These are phyloP conservation scores for Aphyosemion australe DNA, from an alignment of 2,113 vertebrate genomes.

Conservation along the genomic window DNA sequence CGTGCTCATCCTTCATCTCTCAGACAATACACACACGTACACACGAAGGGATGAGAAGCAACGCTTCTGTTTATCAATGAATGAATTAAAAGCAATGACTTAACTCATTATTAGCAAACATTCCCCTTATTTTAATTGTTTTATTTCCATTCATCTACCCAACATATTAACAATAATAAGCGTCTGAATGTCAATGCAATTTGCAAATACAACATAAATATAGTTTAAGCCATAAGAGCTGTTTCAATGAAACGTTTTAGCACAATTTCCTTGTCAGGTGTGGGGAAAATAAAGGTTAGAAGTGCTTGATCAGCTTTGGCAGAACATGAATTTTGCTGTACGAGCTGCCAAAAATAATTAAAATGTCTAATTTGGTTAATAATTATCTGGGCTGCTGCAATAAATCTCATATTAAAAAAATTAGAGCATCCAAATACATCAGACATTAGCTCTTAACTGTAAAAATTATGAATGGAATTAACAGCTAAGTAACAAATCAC, in stretches of 20 bases:
- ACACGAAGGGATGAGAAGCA: constrained; percentile 22
- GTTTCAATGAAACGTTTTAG: constrained; percentile 27
- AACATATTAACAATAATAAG: not conserved
- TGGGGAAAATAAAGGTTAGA: too few relatives aligned
- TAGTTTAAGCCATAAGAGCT: not conserved
- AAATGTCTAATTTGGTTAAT: constrained; percentile 46
- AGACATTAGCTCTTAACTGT: not conserved
- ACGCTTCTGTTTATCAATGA: constrained; percentile 24
- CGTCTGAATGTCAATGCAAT: too few relatives aligned
- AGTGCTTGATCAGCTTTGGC: constrained; percentile 54
- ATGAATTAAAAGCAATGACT: constrained; percentile 12
- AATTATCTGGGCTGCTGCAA: constrained; percentile 37
- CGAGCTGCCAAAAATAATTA: constrained; percentile 53
- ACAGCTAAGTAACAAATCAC: not conserved
- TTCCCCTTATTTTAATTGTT: constrained; percentile 16
- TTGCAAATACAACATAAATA: not conserved
- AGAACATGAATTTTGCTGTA: constrained; percentile 43
- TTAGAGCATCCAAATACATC: not conserved
- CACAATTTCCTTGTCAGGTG: constrained; percentile 8
- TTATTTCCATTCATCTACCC: not conserved
- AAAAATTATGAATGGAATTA: constrained; percentile 1
- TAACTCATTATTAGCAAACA: constrained; percentile 16
- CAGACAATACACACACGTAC: constrained; percentile 39
- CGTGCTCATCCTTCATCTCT: constrained; percentile 38
- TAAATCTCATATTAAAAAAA: constrained; percentile 31